Percentiles rank a stretch among this genome's conserved stretches.
These are phyloP conservation scores for Operophtera brumata DNA, from an alignment of 2,888 invertebrate species.

Conservation along the genomic window DNA sequence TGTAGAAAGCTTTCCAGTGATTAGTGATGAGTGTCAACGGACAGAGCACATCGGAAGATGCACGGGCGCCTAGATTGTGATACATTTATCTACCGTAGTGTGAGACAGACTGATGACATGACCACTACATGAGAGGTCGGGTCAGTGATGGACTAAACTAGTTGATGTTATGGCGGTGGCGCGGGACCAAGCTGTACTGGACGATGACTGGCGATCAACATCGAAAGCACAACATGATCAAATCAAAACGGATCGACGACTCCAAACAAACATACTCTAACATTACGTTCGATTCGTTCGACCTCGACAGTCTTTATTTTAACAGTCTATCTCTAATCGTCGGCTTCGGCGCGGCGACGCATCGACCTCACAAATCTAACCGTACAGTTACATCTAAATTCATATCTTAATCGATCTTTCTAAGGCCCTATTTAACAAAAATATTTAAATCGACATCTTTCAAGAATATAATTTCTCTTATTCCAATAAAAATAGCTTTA, in stretches of 20 bases:
- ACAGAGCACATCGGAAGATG: conserved; percentile 58
- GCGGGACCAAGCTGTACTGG: conserved; percentile 67
- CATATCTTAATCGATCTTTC: conserved; percentile 60
- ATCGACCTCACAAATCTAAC: conserved; percentile 69
- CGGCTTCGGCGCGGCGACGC: conserved; percentile 67
- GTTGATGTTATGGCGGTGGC: conserved; percentile 60
- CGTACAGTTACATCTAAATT: conserved; percentile 73
- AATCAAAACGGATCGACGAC: conserved; percentile 60
- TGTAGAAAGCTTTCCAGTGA: conserved; percentile 74
- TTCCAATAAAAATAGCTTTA: conserved; percentile 76
- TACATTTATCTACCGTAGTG: conserved; percentile 78
- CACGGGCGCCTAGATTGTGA: conserved; percentile 80
- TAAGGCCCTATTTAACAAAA: conserved; percentile 79
- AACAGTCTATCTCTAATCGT: conserved; percentile 69
- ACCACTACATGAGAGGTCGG: conserved; percentile 74
- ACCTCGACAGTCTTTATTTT: conserved; percentile 75
- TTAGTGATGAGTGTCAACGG: conserved; percentile 49
- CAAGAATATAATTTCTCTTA: conserved; percentile 76
- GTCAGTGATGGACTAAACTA: conserved; percentile 64
- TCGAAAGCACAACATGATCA: conserved; percentile 77
- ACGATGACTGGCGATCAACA: conserved; percentile 71
- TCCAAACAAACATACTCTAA: conserved; percentile 64
- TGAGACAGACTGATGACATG: conserved; percentile 71
- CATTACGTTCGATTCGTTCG: conserved; percentile 70
- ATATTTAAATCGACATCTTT: conserved; percentile 72